A percentile compares a stretch with the other conserved stretches of the same genome.
These are phyloP conservation scores for Pteropus rufus DNA, from an alignment of 2,797 vertebrate genomes.

Conservation along the genomic window DNA sequence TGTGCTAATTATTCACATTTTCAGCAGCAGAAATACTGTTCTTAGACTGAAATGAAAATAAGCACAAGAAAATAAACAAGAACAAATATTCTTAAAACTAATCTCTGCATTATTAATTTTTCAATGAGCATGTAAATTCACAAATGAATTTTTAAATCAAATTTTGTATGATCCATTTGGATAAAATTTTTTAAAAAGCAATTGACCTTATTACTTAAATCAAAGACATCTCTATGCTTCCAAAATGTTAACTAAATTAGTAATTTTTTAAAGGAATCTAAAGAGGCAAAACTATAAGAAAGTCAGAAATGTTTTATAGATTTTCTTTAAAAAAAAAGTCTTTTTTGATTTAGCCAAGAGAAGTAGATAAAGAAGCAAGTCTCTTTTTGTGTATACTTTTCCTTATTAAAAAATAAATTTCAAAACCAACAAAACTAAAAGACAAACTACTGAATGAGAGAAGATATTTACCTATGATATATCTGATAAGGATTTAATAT, in stretches of 20 bases:
- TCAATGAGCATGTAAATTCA: background rate
- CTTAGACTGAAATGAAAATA: constrained; percentile 22
- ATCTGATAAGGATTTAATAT: no score
- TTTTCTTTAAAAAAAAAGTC: background rate
- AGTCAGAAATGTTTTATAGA: background rate
- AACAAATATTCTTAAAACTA: background rate
- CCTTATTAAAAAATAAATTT: background rate
- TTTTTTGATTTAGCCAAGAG: background rate
- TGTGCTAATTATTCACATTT: background rate
- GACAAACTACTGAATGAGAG: no score
- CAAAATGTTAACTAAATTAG: background rate
- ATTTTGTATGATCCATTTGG: background rate
- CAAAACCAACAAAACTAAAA: no score
- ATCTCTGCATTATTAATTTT: background rate
- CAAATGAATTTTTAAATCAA: background rate
- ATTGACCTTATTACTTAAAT: background rate
- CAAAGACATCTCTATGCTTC: background rate
- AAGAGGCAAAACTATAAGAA: background rate
- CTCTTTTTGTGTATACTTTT: background rate
- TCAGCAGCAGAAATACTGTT: background rate
- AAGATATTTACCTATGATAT: no score
- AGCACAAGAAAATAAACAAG: background rate
- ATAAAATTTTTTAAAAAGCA: background rate
- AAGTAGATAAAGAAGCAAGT: background rate
- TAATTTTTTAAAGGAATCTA: background rate